phyloP scores from a whole-genome alignment of 2,888 invertebrate genomes.

The Heteromyza rotundicornis region DNA sequence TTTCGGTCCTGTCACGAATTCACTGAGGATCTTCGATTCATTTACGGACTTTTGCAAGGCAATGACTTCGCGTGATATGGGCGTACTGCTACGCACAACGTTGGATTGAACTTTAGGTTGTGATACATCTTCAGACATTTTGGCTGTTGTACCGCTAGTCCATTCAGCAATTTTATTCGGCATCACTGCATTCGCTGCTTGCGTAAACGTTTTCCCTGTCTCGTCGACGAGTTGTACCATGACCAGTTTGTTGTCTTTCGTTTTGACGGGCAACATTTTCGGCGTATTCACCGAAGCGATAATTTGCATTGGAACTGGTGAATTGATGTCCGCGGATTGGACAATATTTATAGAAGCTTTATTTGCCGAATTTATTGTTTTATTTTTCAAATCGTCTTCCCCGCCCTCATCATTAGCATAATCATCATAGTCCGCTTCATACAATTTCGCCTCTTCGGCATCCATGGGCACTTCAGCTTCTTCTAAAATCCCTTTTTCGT shows the following conservation, averaged over 20 bases:
- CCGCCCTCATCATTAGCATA: constrained; percentile 12
- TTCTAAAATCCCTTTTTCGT: not conserved
- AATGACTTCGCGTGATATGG: constrained; percentile 68
- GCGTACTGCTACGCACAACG: constrained; percentile 41
- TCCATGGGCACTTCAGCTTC: too few species aligned
- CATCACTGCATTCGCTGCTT: not conserved
- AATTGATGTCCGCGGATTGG: constrained; percentile 2
- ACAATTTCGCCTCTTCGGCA: too few species aligned
- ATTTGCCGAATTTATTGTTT: constrained; percentile 15
- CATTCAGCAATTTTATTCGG: not conserved
- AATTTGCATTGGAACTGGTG: not conserved
- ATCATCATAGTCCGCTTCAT: not conserved
- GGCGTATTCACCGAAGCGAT: not conserved
- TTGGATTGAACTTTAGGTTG: constrained; percentile 26
- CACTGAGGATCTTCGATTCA: constrained; percentile 71
- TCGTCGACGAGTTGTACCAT: constrained; percentile 30
- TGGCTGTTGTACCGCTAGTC: constrained; percentile 17
- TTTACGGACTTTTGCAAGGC: constrained; percentile 71
- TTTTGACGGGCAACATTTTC: constrained; percentile 22
- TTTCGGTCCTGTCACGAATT: constrained; percentile 65
- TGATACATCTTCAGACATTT: not conserved
- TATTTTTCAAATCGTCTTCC: constrained; percentile 21
- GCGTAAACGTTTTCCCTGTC: constrained; percentile 23
- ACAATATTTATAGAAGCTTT: not conserved
- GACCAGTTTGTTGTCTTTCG: constrained; percentile 27